A percentile compares a stretch with the other conserved stretches of the same genome.
Evolutionary conservation across 2,888 invertebrate species (phyloP).

Genomic region (Ophion ellenae): DNA sequence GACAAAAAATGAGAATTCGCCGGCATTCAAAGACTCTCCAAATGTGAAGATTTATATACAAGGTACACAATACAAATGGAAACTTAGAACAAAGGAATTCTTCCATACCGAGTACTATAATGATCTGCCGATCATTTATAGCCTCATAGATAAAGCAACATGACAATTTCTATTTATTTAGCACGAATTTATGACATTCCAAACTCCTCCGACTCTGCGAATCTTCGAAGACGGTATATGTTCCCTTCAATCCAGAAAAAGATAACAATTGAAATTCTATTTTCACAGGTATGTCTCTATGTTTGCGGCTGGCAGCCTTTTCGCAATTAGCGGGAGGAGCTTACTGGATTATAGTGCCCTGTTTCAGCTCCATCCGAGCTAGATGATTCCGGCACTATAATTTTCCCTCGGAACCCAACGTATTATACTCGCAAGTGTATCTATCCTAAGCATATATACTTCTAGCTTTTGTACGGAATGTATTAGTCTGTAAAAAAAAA

Average conservation of each 20-base stretch:
- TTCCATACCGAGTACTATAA: no score
- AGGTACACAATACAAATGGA: no score
- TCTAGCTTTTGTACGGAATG: conserved; percentile 39
- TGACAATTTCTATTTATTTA: neutral
- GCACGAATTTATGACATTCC: neutral
- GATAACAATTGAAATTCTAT: neutral
- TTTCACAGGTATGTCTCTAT: conserved; percentile 68
- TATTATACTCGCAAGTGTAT: neutral
- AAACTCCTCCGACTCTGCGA: no score
- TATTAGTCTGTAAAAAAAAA: conserved; percentile 35
- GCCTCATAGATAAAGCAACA: no score
- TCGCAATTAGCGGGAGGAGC: conserved; percentile 73
- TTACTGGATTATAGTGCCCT: conserved; percentile 72
- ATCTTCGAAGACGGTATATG: no score
- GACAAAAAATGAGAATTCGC: no score
- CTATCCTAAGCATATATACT: conserved; percentile 12
- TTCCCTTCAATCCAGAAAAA: neutral
- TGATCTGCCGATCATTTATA: no score
- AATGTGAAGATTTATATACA: no score
- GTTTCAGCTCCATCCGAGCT: conserved; percentile 68
- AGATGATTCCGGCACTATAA: conserved; percentile 40
- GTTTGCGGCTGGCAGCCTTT: conserved; percentile 68
- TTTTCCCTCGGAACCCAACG: neutral
- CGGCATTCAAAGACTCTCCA: no score
- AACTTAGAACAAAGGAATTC: no score